These are phyloP conservation scores for Ianthella basta DNA, from an alignment of 37 sponge, comb jelly and placozoan species.

Conservation along the genomic window DNA sequence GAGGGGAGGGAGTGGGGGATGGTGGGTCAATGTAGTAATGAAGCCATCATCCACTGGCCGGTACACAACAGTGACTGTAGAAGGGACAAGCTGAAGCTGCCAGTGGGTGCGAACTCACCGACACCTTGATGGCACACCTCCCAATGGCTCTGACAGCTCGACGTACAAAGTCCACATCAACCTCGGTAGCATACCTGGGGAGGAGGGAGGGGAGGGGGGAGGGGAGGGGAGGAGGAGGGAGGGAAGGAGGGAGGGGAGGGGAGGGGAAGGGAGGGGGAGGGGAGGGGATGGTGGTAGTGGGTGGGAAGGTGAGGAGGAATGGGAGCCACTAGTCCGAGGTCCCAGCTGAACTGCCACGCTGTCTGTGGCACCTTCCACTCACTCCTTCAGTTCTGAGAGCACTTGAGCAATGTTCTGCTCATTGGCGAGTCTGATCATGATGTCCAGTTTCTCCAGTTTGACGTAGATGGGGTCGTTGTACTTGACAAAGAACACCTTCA, in stretches of 20 bases:
- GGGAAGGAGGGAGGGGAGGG: background rate
- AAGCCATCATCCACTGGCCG: background rate
- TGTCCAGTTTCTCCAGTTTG: conserved; percentile 98
- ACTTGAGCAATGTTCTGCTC: conserved; percentile 89
- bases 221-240: background rate
- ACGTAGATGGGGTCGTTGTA: conserved; percentile 99
- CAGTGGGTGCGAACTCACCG: too few relatives aligned
- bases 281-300: background rate
- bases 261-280: too few relatives aligned
- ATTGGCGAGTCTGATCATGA: conserved; percentile 97
- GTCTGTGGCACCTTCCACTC: conserved; percentile 7
- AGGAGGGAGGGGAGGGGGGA: too few relatives aligned
- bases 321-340: too few relatives aligned
- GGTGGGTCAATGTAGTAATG: background rate
- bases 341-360: too few relatives aligned
- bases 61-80: too few relatives aligned
- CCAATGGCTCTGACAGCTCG: conserved; percentile 98
- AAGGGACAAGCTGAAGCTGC: too few relatives aligned
- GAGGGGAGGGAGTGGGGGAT: background rate
- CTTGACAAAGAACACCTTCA: conserved; percentile 99
- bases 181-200: conserved; percentile 92
- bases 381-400: conserved; percentile 98
- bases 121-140: conserved; percentile 99
- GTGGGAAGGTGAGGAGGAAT: background rate
- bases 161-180: conserved; percentile 99